Conservation (phyloP, 2,113 vertebrate genomes). For the Pipra filicauda region DNA sequence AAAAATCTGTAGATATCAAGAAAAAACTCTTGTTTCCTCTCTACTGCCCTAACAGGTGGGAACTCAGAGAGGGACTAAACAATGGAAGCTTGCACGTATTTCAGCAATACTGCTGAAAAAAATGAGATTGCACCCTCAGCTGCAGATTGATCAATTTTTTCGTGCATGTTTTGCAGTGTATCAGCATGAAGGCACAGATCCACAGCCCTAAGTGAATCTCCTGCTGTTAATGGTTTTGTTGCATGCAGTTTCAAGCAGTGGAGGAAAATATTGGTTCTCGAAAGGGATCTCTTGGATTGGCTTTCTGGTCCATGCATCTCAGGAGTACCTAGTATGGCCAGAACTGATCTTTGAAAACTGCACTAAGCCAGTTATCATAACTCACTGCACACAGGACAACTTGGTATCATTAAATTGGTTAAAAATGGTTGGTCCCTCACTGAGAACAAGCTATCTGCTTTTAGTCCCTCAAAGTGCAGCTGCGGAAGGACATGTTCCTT, state of each 20-base stretch:
- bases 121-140: background rate
- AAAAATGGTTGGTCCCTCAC: background rate
- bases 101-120: background rate
- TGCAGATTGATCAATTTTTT: background rate
- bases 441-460: background rate
- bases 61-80: background rate
- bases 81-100: background rate
- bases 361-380: background rate
- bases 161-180: background rate
- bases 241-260: background rate
- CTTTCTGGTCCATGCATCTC: background rate
- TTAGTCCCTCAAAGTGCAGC: background rate
- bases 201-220: background rate
- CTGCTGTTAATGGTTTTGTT: background rate
- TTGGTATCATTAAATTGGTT: background rate
- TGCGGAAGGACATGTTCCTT: background rate
- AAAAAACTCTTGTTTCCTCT: background rate
- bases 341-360: background rate
- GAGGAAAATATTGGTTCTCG: background rate
- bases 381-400: background rate
- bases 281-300: background rate
- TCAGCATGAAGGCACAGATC: background rate
- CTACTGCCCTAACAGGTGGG: background rate
- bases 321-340: background rate
- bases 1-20: background rate